Evolutionary conservation across 2,113 vertebrate species (phyloP).

Genomic region (Saimiri boliviensis): DNA sequence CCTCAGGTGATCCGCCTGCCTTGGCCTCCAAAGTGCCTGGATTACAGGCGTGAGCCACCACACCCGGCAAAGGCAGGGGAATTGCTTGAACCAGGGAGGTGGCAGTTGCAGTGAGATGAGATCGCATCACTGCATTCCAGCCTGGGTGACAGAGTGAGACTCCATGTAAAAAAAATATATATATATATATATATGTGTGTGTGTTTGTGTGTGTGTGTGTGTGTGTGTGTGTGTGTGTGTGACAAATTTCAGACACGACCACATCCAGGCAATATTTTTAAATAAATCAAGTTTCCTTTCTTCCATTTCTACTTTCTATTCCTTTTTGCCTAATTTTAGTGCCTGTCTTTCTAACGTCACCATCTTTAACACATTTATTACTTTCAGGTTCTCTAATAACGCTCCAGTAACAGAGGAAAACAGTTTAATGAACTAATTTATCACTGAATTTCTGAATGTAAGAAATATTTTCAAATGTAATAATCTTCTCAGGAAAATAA

Average conservation of each 20-base stretch:
- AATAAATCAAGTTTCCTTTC: slow-evolving; percentile 4
- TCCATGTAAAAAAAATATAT: too few relatives aligned
- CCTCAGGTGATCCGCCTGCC: too few relatives aligned
- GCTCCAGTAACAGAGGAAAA: slow-evolving; percentile 1
- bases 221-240: too few relatives aligned
- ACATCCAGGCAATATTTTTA: neutral
- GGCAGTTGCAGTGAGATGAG: too few relatives aligned
- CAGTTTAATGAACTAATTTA: neutral
- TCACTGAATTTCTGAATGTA: neutral
- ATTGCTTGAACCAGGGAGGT: too few relatives aligned
- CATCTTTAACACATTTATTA: neutral
- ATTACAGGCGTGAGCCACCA: too few relatives aligned
- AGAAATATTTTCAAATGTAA: slow-evolving; percentile 7
- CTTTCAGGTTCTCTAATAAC: neutral
- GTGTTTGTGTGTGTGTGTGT: too few relatives aligned
- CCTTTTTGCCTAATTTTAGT: slow-evolving; percentile 36
- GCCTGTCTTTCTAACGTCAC: neutral
- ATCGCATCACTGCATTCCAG: too few relatives aligned
- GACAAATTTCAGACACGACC: neutral
- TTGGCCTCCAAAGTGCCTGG: too few relatives aligned
- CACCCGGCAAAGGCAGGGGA: too few relatives aligned
- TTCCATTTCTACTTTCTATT: neutral
- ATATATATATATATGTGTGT: too few relatives aligned
- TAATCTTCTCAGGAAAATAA: neutral
- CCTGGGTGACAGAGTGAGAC: too few relatives aligned